Percentiles rank a stretch among this genome's conserved stretches.
Conservation (phyloP, 2,888 invertebrate genomes). For the Athripsodes cinereus region DNA sequence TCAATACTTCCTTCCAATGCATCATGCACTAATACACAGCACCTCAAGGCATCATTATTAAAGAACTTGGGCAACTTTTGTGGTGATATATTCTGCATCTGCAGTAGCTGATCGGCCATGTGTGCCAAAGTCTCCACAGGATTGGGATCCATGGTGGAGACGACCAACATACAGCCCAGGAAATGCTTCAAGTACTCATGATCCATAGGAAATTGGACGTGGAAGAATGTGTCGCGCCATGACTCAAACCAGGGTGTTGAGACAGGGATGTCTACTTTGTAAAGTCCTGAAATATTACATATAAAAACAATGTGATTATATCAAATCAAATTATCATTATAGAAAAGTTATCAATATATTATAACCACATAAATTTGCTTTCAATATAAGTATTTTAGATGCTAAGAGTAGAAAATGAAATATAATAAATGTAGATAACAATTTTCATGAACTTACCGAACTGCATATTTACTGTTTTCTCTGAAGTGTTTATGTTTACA, state of each 20-base stretch:
- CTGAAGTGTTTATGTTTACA: constrained; percentile 56
- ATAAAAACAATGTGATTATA: no score
- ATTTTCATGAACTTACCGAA: constrained; percentile 41
- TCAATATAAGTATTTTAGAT: no score
- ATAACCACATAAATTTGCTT: no score
- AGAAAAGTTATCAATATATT: no score
- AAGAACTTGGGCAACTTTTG: constrained; percentile 82
- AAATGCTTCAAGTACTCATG: constrained; percentile 95
- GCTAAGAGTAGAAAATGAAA: no score
- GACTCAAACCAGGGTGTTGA: constrained; percentile 92
- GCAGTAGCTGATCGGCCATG: constrained; percentile 73
- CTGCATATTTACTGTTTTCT: constrained; percentile 50
- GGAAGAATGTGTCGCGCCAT: constrained; percentile 88
- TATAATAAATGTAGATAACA: not conserved
- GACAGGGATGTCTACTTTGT: constrained; percentile 63
- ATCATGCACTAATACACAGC: constrained; percentile 88
- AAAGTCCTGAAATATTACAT: constrained; percentile 45
- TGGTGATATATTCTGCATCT: constrained; percentile 67
- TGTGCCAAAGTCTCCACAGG: constrained; percentile 77
- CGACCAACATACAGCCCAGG: constrained; percentile 73
- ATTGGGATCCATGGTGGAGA: constrained; percentile 62
- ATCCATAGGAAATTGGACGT: constrained; percentile 83
- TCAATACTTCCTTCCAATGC: constrained; percentile 63
- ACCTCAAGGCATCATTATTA: constrained; percentile 71
- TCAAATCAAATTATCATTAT: no score